Base-by-base conservation (phyloP, 2,113 vertebrate species). In the Dicrurus megarhynchus region DNA sequence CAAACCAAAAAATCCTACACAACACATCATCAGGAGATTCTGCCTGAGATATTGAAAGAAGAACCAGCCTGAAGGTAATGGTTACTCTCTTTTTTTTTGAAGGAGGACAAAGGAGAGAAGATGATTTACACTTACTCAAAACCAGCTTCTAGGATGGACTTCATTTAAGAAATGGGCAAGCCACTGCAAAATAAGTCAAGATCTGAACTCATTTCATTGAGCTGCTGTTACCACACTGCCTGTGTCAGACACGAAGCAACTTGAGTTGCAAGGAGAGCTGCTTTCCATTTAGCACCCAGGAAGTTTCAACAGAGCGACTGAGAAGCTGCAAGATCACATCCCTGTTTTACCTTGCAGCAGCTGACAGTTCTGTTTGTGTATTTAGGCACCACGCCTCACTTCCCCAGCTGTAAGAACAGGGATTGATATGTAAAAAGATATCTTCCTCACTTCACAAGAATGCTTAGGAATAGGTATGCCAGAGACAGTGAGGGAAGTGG, bases 201-300 rank as follows among this genome's bases (percentile, higher is more conserved):
- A 74, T 52, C 30, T 68, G 67, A 85, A 79, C 7, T 46, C 23
- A 3, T 0, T 30, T 12, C 21, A 37, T 39, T n/a, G 42, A 67
- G 56, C 10, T 46, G 41, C 52, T 46, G 42, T 53, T 55, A 59
- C 14, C 28, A 13, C 37, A 30, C 37, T 23, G 55, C 50, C 55
- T 21, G 39, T 23, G 46, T 75, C 0, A 80, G 59, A 46, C 63
- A 61, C 0, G 0, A 59, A 49, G 60, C 33, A 53, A 55, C 1
- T 2, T 3, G 18, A 76, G 63, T 8, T 71, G 41, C 13, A 3
- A 78, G 41, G 49, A 9, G 49, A 68, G 44, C 61, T 83, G 67
- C 61, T 39, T 33, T 69, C 33, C 50, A 33, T 46, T 76, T 35
- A 73, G 32, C 39, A 26, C 28, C 2, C 30, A 6, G 33, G 50